Percentiles rank a stretch among this genome's conserved stretches.
phyloP scores from a whole-genome alignment of 2,797 vertebrate genomes.

The Neosilurus hyrtlii region DNA sequence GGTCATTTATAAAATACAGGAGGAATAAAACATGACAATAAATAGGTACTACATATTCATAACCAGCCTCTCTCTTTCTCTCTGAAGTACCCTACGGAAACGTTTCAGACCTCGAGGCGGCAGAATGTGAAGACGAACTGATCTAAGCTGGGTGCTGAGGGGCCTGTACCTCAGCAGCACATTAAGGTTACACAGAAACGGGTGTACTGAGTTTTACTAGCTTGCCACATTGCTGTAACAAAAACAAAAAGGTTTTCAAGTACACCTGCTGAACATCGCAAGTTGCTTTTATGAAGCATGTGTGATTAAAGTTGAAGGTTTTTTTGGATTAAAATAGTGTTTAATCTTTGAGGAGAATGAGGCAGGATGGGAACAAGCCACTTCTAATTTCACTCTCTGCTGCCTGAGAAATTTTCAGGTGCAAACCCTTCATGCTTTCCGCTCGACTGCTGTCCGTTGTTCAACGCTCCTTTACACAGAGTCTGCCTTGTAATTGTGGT shows the following conservation, averaged over 20 bases:
- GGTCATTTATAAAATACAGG: not conserved
- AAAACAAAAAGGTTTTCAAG: too few species aligned
- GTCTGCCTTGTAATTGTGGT: not conserved
- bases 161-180: not conserved
- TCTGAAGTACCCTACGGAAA: too few species aligned
- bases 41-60: too few species aligned
- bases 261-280: too few species aligned
- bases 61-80: too few species aligned
- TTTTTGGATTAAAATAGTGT: too few species aligned
- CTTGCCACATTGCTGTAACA: too few species aligned
- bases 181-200: not conserved
- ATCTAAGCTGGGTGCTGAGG: too few species aligned
- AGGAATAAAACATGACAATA: too few species aligned
- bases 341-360: conserved; percentile 2
- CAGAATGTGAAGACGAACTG: not conserved
- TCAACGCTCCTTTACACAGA: not conserved
- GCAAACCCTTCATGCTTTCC: not conserved
- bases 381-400: conserved; percentile 10
- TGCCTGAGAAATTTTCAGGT: not conserved
- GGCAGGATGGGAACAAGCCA: too few species aligned
- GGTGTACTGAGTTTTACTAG: not conserved
- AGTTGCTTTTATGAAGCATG: not conserved
- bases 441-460: not conserved
- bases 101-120: not conserved
- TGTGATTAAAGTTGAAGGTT: not conserved